These are phyloP conservation scores for Amphiprion percula DNA, from an alignment of 2,113 vertebrate genomes.

Conservation along the genomic window DNA sequence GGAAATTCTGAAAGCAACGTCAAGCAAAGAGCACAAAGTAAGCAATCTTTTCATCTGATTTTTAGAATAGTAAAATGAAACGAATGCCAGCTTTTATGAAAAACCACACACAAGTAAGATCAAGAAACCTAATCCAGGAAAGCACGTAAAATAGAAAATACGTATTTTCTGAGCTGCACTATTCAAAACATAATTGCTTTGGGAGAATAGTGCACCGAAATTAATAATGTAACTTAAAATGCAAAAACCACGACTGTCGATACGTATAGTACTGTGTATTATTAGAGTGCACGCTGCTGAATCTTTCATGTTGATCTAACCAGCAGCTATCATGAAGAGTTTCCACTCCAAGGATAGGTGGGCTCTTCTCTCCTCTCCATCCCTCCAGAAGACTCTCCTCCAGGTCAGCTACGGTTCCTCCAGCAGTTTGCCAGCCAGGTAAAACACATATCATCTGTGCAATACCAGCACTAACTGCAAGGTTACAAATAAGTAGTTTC, in stretches of 20 bases:
- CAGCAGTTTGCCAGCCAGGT: conserved; percentile 83
- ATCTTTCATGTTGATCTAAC: conserved; percentile 20
- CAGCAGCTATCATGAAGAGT: conserved; percentile 35
- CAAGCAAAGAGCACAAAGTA: conserved; percentile 48
- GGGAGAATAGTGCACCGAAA: too few relatives aligned
- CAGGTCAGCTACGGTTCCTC: conserved; percentile 79
- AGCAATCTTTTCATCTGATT: conserved; percentile 11
- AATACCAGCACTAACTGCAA: not conserved
- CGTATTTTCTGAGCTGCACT: too few relatives aligned
- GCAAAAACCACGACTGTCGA: too few relatives aligned
- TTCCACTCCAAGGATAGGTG: conserved; percentile 48
- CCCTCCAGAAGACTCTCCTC: conserved; percentile 71
- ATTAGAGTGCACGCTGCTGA: not conserved
- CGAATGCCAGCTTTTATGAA: not conserved
- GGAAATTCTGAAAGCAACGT: not conserved
- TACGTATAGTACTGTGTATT: not conserved
- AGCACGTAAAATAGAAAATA: not conserved
- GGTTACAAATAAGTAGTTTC: not conserved
- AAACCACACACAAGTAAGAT: not conserved
- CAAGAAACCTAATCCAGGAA: not conserved
- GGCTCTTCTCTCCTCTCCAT: conserved; percentile 38
- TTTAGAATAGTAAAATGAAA: conserved; percentile 1
- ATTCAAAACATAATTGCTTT: too few relatives aligned
- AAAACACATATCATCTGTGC: not conserved
- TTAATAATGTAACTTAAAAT: too few relatives aligned